Evolutionary conservation across 2,888 invertebrate genomes (phyloP).

Genomic region (Petrophora chlorosata): DNA sequence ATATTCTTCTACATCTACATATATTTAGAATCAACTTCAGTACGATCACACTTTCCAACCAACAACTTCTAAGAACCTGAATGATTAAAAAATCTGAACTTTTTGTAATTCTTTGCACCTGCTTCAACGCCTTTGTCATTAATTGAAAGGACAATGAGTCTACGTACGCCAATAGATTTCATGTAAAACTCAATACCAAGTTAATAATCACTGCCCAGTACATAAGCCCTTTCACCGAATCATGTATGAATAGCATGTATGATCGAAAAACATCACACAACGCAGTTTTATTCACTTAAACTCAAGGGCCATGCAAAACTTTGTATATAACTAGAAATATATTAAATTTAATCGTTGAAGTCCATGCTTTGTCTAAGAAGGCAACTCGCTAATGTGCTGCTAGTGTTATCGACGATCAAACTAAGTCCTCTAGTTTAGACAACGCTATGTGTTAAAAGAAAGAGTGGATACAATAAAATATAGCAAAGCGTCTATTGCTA

Average conservation of each 20-base stretch:
- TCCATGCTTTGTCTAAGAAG: constrained; percentile 34
- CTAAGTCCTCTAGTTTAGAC: constrained; percentile 23
- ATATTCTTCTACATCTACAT: not conserved
- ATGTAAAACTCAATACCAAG: constrained; percentile 51
- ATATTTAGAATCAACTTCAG: not conserved
- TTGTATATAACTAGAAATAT: constrained; percentile 31
- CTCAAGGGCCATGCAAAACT: constrained; percentile 38
- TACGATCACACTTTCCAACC: constrained; percentile 25
- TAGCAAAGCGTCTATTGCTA: not conserved
- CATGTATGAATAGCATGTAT: constrained; percentile 50
- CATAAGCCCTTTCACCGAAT: constrained; percentile 62
- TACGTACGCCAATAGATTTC: constrained; percentile 47
- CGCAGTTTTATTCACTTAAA: constrained; percentile 19
- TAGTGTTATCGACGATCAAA: constrained; percentile 14
- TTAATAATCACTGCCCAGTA: constrained; percentile 41
- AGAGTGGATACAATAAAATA: not conserved
- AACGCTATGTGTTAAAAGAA: constrained; percentile 8
- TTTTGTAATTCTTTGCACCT: constrained; percentile 27
- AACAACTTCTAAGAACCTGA: constrained; percentile 8
- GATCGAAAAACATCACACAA: constrained; percentile 36
- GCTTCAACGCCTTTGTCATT: constrained; percentile 24
- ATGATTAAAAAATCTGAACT: constrained; percentile 7
- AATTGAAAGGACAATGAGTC: constrained; percentile 47
- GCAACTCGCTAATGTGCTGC: constrained; percentile 28
- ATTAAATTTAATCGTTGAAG: constrained; percentile 20